Base-by-base conservation (phyloP, 2,888 invertebrate genomes). In the Erebia palarica region DNA sequence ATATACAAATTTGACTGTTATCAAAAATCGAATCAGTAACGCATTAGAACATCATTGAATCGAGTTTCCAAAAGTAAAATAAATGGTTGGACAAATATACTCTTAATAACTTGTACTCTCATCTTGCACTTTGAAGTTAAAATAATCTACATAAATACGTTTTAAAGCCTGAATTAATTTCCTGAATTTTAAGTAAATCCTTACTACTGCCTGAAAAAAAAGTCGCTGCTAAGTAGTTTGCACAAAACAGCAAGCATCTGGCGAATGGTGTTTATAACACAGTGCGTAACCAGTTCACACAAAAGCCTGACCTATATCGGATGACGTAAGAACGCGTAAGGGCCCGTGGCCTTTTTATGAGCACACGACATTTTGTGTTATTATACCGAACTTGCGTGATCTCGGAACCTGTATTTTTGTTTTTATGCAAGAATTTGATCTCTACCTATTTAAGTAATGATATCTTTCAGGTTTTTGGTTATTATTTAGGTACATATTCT, bases 241-340 rank as follows among this genome's bases (percentile, higher is more conserved):
- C 13, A 57, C 44, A 10, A 65, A 65, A 42, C 57, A 65, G 9
- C 1, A 36, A n/a, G 36, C 65, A 65, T 65, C 65, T 65, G 65
- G 65, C 57, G 63, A 49, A 21, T 47, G 65, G 21, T 65, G 55
- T 65, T 57, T 57, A 51, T 27, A 16, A 65, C 42, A 65, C 53
- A 44, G 44, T 57, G 42, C 55, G 65, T 65, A 65, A 65, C 65
- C 65, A 55, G 65, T 65, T 57, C 65, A 42, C n/a, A 51, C 65
- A 65, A 65, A 57, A 57, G 57, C 55, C 55, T 65, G 65, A 65
- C 65, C 65, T 65, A 65, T 65, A 65, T 65, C 44, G 57, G 65
- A 18, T 65, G 65, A 65, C 65, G 65, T 65, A 65, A 65, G 11
- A 42, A 57, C 65, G 14, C 53, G 42, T 65, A 57, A 65, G 65